These are phyloP conservation scores for Sipha flava DNA, from an alignment of 1,140 invertebrate species.

Conservation along the genomic window DNA sequence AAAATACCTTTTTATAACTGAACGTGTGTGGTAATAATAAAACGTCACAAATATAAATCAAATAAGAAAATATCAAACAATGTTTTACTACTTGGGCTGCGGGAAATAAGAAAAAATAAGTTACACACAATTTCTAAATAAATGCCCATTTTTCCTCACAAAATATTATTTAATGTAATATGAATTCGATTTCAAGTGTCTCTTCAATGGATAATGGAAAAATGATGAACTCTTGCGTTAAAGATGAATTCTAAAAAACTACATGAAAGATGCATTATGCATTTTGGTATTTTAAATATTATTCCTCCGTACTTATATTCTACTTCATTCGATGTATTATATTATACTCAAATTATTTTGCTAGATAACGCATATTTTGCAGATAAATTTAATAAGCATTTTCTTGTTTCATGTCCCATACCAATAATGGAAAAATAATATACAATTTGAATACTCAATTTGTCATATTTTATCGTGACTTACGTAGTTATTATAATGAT, in stretches of 20 bases:
- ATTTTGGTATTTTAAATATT: neutral
- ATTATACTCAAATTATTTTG: no score
- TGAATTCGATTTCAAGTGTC: conserved; percentile 1
- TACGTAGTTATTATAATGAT: no score
- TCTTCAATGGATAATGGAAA: neutral
- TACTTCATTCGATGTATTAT: neutral
- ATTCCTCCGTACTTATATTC: neutral
- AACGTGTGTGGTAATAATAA: neutral
- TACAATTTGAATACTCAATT: no score
- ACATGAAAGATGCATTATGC: conserved; percentile 10
- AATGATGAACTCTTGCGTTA: neutral
- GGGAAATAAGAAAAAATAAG: neutral
- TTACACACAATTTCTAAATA: neutral
- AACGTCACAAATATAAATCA: conserved; percentile 10
- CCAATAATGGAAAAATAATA: no score
- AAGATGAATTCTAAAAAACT: neutral
- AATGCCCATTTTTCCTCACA: neutral
- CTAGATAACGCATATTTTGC: no score
- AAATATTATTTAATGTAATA: conserved; percentile 3
- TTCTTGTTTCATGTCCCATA: no score
- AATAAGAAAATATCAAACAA: conserved; percentile 1
- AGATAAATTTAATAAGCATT: no score
- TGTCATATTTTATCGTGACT: no score
- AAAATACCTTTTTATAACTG: neutral
- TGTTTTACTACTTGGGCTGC: neutral